These are phyloP conservation scores for Drosophila quadrilineata DNA, from an alignment of 1,140 invertebrate genomes.

Conservation along the genomic window DNA sequence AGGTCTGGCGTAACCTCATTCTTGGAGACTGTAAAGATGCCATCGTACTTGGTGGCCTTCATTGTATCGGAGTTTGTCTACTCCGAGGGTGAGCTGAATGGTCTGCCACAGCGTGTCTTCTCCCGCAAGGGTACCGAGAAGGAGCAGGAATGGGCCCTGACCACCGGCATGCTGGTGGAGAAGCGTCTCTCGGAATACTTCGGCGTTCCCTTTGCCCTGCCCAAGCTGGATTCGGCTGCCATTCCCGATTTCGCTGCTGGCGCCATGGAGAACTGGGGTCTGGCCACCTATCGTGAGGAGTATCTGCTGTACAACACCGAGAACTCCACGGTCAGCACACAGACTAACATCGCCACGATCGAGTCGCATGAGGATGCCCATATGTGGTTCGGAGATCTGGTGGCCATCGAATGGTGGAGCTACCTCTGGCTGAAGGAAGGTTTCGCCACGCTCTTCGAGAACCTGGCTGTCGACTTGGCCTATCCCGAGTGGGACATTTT, in stretches of 20 bases:
- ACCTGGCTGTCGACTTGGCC: slow-evolving; percentile 79
- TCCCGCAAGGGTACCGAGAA: slow-evolving; percentile 64
- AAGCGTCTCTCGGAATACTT: slow-evolving; percentile 65
- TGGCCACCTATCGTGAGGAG: slow-evolving; percentile 76
- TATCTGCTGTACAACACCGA: slow-evolving; percentile 63
- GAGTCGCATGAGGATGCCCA: slow-evolving; percentile 86
- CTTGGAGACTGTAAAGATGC: slow-evolving; percentile 53
- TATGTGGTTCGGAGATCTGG: slow-evolving; percentile 87
- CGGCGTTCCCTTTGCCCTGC: slow-evolving; percentile 53
- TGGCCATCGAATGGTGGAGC: slow-evolving; percentile 85
- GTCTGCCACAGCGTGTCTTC: slow-evolving; percentile 67
- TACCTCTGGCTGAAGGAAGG: slow-evolving; percentile 85
- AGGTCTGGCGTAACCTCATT: slow-evolving; percentile 54
- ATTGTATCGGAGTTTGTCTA: slow-evolving; percentile 82
- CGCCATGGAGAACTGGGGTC: slow-evolving; percentile 81
- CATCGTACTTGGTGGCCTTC: slow-evolving; percentile 73
- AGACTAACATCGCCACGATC: slow-evolving; percentile 83
- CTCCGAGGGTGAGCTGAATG: slow-evolving; percentile 70
- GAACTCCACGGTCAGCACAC: slow-evolving; percentile 65
- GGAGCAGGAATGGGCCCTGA: slow-evolving; percentile 71
- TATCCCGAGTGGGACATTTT: slow-evolving; percentile 88
- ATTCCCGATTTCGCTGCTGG: slow-evolving; percentile 77
- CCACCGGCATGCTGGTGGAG: slow-evolving; percentile 65
- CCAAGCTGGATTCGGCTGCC: slow-evolving; percentile 75
- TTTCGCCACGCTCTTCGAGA: slow-evolving; percentile 82